Percentiles rank a stretch among this genome's conserved stretches.
Evolutionary conservation across 2,888 invertebrate genomes (phyloP).

Genomic region (Pristionchus entomophagus): DNA sequence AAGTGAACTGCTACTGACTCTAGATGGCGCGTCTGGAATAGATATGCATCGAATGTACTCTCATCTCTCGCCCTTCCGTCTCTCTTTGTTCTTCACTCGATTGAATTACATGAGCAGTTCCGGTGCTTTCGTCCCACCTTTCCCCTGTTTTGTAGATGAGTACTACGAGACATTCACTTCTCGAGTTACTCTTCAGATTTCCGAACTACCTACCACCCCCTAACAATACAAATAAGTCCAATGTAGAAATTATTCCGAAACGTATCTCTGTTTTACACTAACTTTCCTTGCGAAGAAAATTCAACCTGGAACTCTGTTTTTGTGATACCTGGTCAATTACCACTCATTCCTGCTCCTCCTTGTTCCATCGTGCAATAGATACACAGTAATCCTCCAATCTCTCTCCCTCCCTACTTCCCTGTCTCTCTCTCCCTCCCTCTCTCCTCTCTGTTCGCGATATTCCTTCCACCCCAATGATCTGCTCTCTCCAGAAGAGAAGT

Average conservation of each 20-base stretch:
- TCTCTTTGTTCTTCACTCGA: slow-evolving; percentile 23
- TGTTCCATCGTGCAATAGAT: background rate
- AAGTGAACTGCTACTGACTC: no score
- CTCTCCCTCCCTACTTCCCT: background rate
- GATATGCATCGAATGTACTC: slow-evolving; percentile 13
- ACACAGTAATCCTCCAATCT: background rate
- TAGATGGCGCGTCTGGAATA: background rate
- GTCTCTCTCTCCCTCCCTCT: background rate
- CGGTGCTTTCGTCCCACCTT: background rate
- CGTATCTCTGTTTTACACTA: no score
- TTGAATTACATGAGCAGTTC: slow-evolving; percentile 9
- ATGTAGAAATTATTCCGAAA: no score
- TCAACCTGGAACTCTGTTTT: no score
- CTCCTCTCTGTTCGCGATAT: slow-evolving; percentile 7
- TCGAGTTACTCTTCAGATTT: no score
- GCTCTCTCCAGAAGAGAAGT: background rate
- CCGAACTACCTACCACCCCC: no score
- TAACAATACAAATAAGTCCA: no score
- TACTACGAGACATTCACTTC: background rate
- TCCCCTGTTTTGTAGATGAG: background rate
- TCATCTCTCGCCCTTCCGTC: background rate
- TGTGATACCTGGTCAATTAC: no score
- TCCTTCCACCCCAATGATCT: slow-evolving; percentile 18
- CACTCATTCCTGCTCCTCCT: background rate
- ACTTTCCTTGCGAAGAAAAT: no score